Percentiles rank a stretch among this genome's conserved stretches.
Evolutionary conservation across 92 coral and sea anemone genomes (phyloP).

Genomic region (Phymanthus crucifer): DNA sequence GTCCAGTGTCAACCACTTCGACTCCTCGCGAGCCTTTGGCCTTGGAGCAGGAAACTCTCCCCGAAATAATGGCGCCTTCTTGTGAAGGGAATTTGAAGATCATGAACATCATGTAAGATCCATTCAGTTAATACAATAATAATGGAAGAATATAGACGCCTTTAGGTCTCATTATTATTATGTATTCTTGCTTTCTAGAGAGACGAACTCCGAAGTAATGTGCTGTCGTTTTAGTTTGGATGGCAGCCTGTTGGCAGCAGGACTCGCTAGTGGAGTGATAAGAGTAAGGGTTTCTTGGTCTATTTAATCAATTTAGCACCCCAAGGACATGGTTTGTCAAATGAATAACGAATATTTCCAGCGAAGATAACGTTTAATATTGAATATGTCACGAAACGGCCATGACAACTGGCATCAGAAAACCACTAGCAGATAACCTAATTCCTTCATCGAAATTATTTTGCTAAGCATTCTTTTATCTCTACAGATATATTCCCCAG

Average conservation of each 20-base stretch:
- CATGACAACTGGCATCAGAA: background rate
- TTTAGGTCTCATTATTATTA: background rate
- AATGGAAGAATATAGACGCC: background rate
- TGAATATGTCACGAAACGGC: background rate
- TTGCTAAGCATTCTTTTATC: background rate
- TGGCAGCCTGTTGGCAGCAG: constrained; percentile 88
- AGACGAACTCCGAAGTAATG: constrained; percentile 92
- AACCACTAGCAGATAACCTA: background rate
- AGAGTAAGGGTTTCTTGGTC: constrained; percentile 55
- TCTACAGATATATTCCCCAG: constrained; percentile 76
- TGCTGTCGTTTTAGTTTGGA: constrained; percentile 94
- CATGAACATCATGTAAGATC: constrained; percentile 61
- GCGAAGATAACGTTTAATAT: background rate
- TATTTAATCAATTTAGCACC: background rate
- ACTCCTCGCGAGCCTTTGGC: constrained; percentile 68
- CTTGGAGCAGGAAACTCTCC: constrained; percentile 13
- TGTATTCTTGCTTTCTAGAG: constrained; percentile 46
- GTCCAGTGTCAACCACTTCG: constrained; percentile 68
- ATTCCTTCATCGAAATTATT: background rate
- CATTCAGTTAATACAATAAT: background rate
- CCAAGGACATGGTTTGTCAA: background rate
- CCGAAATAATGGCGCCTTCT: constrained; percentile 59
- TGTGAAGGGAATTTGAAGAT: constrained; percentile 83
- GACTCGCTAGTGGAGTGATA: constrained; percentile 82
- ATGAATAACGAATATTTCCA: background rate